Evolutionary conservation across 2,888 invertebrate species (phyloP).

Genomic region (Sphecodes monilicornis): DNA sequence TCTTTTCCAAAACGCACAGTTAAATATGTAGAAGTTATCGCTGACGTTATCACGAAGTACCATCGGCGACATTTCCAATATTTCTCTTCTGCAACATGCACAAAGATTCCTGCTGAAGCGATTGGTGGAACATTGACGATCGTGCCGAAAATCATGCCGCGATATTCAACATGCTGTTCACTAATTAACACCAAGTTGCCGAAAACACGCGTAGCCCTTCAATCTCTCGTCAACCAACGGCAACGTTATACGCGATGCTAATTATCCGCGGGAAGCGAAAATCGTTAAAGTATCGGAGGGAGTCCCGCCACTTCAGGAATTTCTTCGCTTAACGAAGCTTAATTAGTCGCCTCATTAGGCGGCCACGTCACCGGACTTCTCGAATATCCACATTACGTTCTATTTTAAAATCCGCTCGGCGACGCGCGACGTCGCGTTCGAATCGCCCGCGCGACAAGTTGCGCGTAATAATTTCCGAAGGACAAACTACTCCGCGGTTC

Average conservation of each 20-base stretch:
- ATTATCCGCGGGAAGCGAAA: conserved; percentile 60
- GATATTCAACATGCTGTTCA: background rate
- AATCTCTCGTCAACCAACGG: conserved; percentile 21
- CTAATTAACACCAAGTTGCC: conserved; percentile 36
- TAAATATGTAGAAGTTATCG: no score
- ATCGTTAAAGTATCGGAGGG: conserved; percentile 59
- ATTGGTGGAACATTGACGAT: background rate
- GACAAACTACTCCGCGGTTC: conserved; percentile 8
- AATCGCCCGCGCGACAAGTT: conserved; percentile 23
- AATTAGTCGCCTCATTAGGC: conserved; percentile 71
- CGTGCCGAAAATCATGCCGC: background rate
- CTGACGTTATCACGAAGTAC: no score
- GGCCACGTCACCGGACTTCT: conserved; percentile 49
- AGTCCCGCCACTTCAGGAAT: conserved; percentile 56
- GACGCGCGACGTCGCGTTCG: conserved; percentile 17
- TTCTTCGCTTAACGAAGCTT: conserved; percentile 67
- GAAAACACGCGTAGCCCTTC: conserved; percentile 31
- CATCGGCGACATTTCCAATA: background rate
- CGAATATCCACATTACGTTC: conserved; percentile 44
- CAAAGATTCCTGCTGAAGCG: background rate
- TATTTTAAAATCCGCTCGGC: conserved; percentile 60
- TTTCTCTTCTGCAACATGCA: background rate
- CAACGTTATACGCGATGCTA: conserved; percentile 58
- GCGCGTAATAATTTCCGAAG: conserved; percentile 17
- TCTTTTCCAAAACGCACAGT: no score